A percentile compares a stretch with the other conserved stretches of the same genome.
phyloP scores from a whole-genome alignment of 2,797 vertebrate species.

The Pelobates cultripes region DNA sequence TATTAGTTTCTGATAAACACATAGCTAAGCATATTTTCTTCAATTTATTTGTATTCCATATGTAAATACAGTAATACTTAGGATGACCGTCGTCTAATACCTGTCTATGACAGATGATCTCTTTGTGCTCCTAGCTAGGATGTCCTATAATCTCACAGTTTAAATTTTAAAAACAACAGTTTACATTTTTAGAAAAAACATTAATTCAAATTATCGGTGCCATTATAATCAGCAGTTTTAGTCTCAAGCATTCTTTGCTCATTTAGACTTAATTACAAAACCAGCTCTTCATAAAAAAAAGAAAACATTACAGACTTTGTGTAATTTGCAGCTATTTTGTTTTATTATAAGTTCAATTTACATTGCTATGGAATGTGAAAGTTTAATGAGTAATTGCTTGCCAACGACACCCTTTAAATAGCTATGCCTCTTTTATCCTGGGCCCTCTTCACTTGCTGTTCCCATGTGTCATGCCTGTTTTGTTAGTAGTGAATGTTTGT shows the following conservation, averaged over 20 bases:
- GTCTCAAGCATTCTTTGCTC: not conserved
- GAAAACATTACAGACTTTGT: not conserved
- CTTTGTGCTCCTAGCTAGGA: not conserved
- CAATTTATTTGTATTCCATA: no score
- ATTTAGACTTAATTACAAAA: slow-evolving; percentile 8
- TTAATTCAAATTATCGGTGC: not conserved
- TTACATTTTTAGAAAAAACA: not conserved
- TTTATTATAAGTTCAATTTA: not conserved
- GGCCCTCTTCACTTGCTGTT: no score
- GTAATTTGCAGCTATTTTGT: not conserved
- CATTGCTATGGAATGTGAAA: not conserved
- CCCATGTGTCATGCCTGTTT: no score
- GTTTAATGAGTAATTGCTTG: not conserved
- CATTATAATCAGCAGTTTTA: not conserved
- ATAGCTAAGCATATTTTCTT: no score
- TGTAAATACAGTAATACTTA: no score
- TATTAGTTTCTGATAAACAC: no score
- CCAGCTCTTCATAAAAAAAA: not conserved
- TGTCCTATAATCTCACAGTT: not conserved
- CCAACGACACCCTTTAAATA: no score
- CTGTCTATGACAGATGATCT: not conserved
- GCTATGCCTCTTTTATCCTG: no score
- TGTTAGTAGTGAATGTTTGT: no score
- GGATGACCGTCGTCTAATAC: not conserved
- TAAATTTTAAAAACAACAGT: not conserved